phyloP scores from a whole-genome alignment of 2,888 invertebrate species.

The Synanthedon andrenaeformis region DNA sequence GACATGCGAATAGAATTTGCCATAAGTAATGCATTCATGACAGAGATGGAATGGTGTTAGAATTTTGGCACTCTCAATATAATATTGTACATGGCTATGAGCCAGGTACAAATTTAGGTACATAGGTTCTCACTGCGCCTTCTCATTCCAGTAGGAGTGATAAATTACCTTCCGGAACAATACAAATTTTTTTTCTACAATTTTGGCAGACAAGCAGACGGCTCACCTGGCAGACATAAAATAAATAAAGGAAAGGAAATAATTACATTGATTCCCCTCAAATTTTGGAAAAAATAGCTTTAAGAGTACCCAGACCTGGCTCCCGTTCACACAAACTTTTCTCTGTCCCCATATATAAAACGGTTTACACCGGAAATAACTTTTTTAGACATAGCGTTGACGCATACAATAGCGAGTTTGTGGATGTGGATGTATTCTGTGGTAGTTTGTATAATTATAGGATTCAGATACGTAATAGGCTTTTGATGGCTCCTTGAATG shows the following conservation, averaged over 20 bases:
- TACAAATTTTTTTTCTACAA: slow-evolving; percentile 3
- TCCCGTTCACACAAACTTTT: no score
- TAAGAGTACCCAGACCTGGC: no score
- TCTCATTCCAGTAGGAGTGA: slow-evolving; percentile 27
- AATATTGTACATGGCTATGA: slow-evolving; percentile 44
- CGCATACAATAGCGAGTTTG: no score
- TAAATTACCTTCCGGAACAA: slow-evolving; percentile 13
- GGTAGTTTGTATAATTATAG: no score
- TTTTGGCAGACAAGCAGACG: slow-evolving; percentile 5
- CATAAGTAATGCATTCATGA: slow-evolving; percentile 10
- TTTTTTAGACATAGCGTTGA: no score
- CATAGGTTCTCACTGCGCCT: slow-evolving; percentile 27
- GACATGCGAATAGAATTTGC: background rate
- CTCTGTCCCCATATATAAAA: no score
- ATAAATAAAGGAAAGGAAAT: slow-evolving; percentile 3
- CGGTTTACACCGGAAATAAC: no score
- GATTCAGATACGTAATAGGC: no score
- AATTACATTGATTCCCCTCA: no score
- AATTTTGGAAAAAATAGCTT: no score
- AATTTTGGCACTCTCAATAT: slow-evolving; percentile 56
- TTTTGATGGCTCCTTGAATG: no score
- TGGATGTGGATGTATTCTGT: no score
- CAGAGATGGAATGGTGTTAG: slow-evolving; percentile 35
- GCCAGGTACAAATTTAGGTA: slow-evolving; percentile 47
- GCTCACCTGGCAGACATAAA: background rate